Evolutionary conservation across 2,888 invertebrate genomes (phyloP), one percentile per base, ranked within the genome.

Genomic region (Rotaria macrura): DNA sequence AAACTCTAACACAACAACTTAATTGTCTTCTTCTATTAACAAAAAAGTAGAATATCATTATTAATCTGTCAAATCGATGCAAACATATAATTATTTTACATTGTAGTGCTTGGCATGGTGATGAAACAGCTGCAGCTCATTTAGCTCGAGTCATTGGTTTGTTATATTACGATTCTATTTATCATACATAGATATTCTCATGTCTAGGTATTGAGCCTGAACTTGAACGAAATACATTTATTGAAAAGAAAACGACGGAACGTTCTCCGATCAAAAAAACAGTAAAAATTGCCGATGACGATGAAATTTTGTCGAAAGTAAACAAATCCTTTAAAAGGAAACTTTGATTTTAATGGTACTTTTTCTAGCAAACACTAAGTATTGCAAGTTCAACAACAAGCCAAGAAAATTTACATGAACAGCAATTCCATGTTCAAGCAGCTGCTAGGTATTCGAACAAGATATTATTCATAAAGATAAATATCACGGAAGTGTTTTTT

Each of bases 51-150:
- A 65, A 65, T 1, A 65, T 34, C 17, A 12, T 29, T 12, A 29
- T 65, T 14, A 65, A 7, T 14, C 1, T 65, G 3, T 29, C 34
- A 9, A 5, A 34, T 29, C 65, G 17, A 2, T 20, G 34, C 12
- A 10, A 65, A 14, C n/a, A 4, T 14, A 29, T 3, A 14, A 65
- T 65, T 5, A 2, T 23, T 52, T 23, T 52, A 20, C 4, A 9
- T 2, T 79, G 25, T 79, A 79, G 79, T 79, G 79, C 79, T 25
- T 79, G 79, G 79, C 40, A 25, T 43, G 79, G 79, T 43, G 79
- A 79, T 79, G 43, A 79, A 43, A 43, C 79, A 43, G 79, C 79
- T 25, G n/a, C 34, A 9, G 43, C 12, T 12, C 79, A 79, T 14
- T 79, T 79, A 79, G 43, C 79, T 43, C 38, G 34, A 43, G 23